These are phyloP conservation scores for Xestia xanthographa DNA, from an alignment of 2,888 invertebrate species.

Conservation along the genomic window DNA sequence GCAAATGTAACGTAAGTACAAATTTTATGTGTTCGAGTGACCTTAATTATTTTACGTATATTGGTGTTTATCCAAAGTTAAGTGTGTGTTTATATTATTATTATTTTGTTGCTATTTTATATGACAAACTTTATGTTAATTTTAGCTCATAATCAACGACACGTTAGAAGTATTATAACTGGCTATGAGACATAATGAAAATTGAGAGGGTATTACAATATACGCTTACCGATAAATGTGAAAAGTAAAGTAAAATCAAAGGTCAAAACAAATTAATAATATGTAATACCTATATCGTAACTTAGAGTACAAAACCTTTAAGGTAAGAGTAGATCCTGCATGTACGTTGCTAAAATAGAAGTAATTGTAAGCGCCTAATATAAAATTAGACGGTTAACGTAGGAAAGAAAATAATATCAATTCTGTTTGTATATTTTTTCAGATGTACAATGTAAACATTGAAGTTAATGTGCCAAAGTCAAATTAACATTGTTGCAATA, in stretches of 20 bases:
- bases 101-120: slow-evolving; percentile 88
- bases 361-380: slow-evolving; percentile 29
- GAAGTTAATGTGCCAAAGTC: slow-evolving; percentile 84
- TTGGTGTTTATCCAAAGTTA: slow-evolving; percentile 89
- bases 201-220: slow-evolving; percentile 52
- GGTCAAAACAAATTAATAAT: slow-evolving; percentile 31
- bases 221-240: slow-evolving; percentile 35
- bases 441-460: slow-evolving; percentile 65
- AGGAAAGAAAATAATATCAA: slow-evolving; percentile 41
- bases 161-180: slow-evolving; percentile 75
- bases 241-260: slow-evolving; percentile 23
- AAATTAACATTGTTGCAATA: slow-evolving; percentile 81
- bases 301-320: slow-evolving; percentile 35
- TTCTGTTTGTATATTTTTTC: slow-evolving; percentile 48
- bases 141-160: slow-evolving; percentile 75
- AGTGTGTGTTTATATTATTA: slow-evolving; percentile 88
- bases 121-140: slow-evolving; percentile 83
- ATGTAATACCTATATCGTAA: slow-evolving; percentile 30
- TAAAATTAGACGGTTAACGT: slow-evolving; percentile 35
- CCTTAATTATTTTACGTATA: slow-evolving; percentile 85
- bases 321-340: slow-evolving; percentile 36
- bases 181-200: slow-evolving; percentile 76
- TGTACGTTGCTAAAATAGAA: slow-evolving; percentile 28
- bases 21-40: slow-evolving; percentile 90
- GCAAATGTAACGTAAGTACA: slow-evolving; percentile 87